These are phyloP conservation scores for Mellilla xanthometata DNA, from an alignment of 2,888 invertebrate genomes.

Conservation along the genomic window DNA sequence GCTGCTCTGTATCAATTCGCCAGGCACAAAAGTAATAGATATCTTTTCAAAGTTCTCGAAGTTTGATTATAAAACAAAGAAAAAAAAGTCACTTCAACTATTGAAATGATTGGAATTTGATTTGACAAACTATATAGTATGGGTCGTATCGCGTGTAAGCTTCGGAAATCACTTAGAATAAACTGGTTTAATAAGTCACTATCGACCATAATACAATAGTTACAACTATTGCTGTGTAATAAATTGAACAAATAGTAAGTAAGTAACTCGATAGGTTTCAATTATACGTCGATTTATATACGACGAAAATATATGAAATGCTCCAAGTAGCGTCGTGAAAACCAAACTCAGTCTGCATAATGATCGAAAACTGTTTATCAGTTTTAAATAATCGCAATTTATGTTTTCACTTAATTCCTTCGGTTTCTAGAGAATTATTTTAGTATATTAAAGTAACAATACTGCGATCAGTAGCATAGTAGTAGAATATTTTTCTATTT, in stretches of 20 bases:
- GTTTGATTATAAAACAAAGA: conserved; percentile 43
- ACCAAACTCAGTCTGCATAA: conserved; percentile 50
- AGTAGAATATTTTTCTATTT: too few relatives aligned
- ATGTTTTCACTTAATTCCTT: too few relatives aligned
- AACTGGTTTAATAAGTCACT: conserved; percentile 49
- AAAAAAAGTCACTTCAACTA: too few relatives aligned
- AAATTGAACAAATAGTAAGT: conserved; percentile 44
- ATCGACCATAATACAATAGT: conserved; percentile 42
- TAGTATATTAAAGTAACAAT: too few relatives aligned
- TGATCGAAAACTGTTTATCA: conserved; percentile 41
- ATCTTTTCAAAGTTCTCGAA: too few relatives aligned
- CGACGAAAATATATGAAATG: conserved; percentile 40
- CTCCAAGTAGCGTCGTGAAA: conserved; percentile 45
- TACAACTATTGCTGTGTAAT: conserved; percentile 37
- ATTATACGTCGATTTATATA: too few relatives aligned
- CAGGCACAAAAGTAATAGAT: conserved; percentile 43
- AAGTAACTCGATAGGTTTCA: too few relatives aligned
- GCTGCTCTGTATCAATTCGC: conserved; percentile 52
- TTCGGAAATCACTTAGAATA: conserved; percentile 46
- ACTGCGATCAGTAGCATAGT: too few relatives aligned
- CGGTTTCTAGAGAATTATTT: too few relatives aligned
- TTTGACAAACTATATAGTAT: too few relatives aligned
- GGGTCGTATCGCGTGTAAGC: conserved; percentile 35
- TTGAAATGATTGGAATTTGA: too few relatives aligned
- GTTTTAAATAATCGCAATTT: conserved; percentile 30